Evolutionary conservation across 2,113 vertebrate genomes (phyloP), one percentile per base, ranked within the genome.

Genomic region (Paradisaea rubra): DNA sequence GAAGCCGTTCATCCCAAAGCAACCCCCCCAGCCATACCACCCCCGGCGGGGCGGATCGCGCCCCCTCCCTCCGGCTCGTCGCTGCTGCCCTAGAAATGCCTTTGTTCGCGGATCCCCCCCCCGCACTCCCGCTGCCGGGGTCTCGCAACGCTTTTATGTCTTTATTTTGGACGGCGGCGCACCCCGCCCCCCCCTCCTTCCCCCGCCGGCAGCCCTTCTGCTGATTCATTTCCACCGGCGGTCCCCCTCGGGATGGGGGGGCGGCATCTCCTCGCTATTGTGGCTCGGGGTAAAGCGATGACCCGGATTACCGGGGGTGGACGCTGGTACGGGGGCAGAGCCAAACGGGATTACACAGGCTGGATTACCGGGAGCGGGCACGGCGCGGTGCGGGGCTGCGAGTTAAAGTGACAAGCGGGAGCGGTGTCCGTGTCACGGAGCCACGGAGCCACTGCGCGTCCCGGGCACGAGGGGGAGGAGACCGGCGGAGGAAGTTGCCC

Each of bases 221-320:
- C 97, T 97, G 97, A 97, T 97, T 97, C 97, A 97, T 96, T 97
- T 97, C 96, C 97, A 96, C 95, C 69, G 64, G 74, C 94, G 91
- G 83, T 79, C 93, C 88, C 81, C 47, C 31, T 52, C 72, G 60
- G 88, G 61, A n/a, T 23, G 71, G 57, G 44, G 44, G 59, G 41
- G 35, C 16, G 68, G 52, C 69, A 69, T 25, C 70, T 45, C 47
- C 59, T 82, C 61, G 47, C 69, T 76, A 88, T 57, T 83, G 85
- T 83, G 78, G 60, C 54, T 65, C 25, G 11, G 57, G 30, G 66
- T 54, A 60, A 44, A 10, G 37, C 65, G 72, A 60, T 84, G 94
- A 86, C 91, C 91, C 93, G 88, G 81, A 90, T 90, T 80, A 39
- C 54, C 22, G 72, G 18, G 88, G 91, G 86, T 66, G 78, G 49